Evolutionary conservation across 2,113 vertebrate species (phyloP).

Genomic region (Lepus europaeus): DNA sequence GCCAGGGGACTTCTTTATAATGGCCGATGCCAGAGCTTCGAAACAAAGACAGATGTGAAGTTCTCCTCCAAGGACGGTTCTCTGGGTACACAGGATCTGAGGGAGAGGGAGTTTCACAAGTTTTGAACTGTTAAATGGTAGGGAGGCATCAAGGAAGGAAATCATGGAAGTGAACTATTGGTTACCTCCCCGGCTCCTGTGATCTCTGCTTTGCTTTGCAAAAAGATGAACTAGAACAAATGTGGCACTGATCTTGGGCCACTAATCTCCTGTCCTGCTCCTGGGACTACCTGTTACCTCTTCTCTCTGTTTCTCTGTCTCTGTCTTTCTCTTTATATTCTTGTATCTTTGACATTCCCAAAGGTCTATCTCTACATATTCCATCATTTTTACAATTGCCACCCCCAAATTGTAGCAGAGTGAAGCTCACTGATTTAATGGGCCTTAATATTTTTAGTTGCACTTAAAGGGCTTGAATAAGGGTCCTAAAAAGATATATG

Average conservation of each 20-base stretch:
- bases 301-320: neutral
- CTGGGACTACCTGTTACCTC: neutral
- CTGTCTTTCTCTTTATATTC: neutral
- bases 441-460: neutral
- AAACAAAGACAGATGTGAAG: slow-evolving; percentile 44
- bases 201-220: neutral
- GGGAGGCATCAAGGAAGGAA: neutral
- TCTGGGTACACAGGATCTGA: neutral
- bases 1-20: neutral
- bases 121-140: neutral
- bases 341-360: neutral
- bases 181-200: neutral
- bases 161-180: neutral
- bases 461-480: slow-evolving; percentile 16
- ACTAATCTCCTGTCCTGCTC: neutral
- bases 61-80: neutral
- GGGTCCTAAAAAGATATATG: slow-evolving; percentile 30
- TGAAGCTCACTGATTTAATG: neutral
- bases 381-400: neutral
- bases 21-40: neutral
- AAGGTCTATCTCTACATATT: neutral
- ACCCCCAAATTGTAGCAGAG: neutral
- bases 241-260: neutral
- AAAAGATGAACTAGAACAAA: slow-evolving; percentile 30
- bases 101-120: neutral